phyloP scores from a whole-genome alignment of 2,888 invertebrate species.

The Cecidostiba fungosa region DNA sequence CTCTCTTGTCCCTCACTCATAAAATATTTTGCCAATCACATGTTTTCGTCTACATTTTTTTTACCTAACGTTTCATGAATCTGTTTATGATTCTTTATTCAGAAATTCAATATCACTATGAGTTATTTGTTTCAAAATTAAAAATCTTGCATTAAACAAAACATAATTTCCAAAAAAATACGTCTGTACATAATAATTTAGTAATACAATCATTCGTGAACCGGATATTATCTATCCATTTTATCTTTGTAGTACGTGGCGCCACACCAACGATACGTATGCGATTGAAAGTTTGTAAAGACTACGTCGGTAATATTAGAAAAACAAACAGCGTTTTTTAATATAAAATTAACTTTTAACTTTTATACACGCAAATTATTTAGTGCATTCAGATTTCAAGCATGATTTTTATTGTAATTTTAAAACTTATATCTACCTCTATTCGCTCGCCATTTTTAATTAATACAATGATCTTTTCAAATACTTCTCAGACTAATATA shows the following conservation, averaged over 20 bases:
- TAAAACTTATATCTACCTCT: neutral
- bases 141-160: too few species aligned
- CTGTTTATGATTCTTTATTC: neutral
- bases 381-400: neutral
- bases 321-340: neutral
- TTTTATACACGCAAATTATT: neutral
- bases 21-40: neutral
- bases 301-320: constrained; percentile 25
- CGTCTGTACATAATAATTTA: too few species aligned
- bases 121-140: too few species aligned
- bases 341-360: neutral
- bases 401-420: neutral
- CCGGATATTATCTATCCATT: neutral
- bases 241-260: constrained; percentile 18
- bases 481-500: neutral
- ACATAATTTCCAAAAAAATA: too few species aligned
- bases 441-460: neutral
- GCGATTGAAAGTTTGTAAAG: neutral
- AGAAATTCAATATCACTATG: too few species aligned
- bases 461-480: too few species aligned
- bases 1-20: too few species aligned
- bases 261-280: constrained; percentile 34
- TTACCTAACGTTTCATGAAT: neutral
- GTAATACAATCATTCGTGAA: too few species aligned
- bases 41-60: neutral